Evolutionary conservation across 2,888 invertebrate species (phyloP).

Genomic region (Timema cristinae): DNA sequence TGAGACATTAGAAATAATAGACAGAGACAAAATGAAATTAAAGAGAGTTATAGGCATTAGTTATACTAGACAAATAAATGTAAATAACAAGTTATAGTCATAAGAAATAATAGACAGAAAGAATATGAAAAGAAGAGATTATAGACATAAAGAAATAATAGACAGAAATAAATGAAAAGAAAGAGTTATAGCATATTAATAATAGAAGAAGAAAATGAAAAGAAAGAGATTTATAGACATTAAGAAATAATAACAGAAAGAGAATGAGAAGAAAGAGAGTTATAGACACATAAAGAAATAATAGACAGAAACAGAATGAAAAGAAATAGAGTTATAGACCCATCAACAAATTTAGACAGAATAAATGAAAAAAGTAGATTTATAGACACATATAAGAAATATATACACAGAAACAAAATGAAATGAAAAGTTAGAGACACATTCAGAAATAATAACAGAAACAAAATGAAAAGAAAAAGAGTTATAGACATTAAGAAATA

Average conservation of each 20-base stretch:
- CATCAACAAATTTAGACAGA: constrained; percentile 7
- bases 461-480: not conserved
- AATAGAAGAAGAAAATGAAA: constrained; percentile 1
- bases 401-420: not conserved
- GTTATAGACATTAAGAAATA: not conserved
- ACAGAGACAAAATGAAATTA: no score
- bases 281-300: not conserved
- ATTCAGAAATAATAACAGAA: not conserved
- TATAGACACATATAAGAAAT: not conserved
- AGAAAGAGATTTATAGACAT: constrained; percentile 1
- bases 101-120: not conserved
- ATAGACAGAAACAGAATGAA: constrained; percentile 10
- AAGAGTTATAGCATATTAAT: no score
- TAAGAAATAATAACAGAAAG: not conserved
- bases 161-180: no score
- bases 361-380: not conserved
- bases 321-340: constrained; percentile 15
- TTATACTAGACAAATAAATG: not conserved
- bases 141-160: no score
- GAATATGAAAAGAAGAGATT: no score
- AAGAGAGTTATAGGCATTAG: not conserved
- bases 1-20: no score
- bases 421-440: not conserved
- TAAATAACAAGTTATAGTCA: not conserved
- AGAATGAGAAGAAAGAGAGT: no score